Evolutionary conservation across 2,888 invertebrate genomes (phyloP), one percentile per base, ranked within the genome.

Genomic region (Gymnosoma rotundatum): DNA sequence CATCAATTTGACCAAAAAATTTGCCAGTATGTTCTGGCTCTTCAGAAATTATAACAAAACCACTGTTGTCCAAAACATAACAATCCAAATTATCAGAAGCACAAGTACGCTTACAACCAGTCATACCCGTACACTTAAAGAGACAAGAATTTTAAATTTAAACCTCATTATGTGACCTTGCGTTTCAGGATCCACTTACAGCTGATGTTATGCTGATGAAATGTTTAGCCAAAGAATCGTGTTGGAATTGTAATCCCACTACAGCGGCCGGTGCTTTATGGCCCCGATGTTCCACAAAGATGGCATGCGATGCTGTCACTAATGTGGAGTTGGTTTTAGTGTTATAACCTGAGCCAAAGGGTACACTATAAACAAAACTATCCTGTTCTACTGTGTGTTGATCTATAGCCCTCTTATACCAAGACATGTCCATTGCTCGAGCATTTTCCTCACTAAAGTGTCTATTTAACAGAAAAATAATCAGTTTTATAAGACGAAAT

Each of bases 1-100:
- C 97, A 91, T 98, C 98, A 56, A 98, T 96, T 92, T 98, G 97
- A 0, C 98, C 98, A 89, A 98, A 98, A 93, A 98, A 98, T 89
- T 96, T 94, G 1, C 98, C 98, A 1, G 97, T 97, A 89, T 98
- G 97, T 56, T 96, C 95, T 45, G 94, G 94, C 87, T 96, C 96
- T 92, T 98, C 97, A 0, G 98, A 98, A 52, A 98, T 95, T 72
- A 98, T 96, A 70, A 98, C 96, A 91, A 98, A 98, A 16, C 98
- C 98, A 91, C 97, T 98, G 92, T 98, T 98, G 90, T 98, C 98
- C 76, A 98, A 93, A 48, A 98, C 95, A 90, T 98, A 98, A 91
- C 98, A 98, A 90, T 98, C 97, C 36, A 98, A 93, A 87, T 97
- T 96, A 86, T 96, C 96, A 12, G 96, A 96, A 18, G 96, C 96